A percentile compares a stretch with the other conserved stretches of the same genome.
Conservation (phyloP, 2,888 invertebrate species). For the Spodoptera exigua region DNA sequence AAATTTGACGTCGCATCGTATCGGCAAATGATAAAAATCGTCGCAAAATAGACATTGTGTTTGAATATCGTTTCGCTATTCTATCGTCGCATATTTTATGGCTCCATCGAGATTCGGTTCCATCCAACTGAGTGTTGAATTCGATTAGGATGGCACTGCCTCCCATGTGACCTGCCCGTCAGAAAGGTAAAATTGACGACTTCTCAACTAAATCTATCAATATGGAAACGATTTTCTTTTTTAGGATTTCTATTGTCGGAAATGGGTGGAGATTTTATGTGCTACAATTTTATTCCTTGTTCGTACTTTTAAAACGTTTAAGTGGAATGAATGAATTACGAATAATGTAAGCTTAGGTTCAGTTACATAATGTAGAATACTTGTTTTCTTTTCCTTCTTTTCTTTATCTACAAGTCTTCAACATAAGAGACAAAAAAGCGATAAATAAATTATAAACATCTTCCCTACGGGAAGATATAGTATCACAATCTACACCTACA, state of each 20-base stretch:
- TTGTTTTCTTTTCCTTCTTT: too few species aligned
- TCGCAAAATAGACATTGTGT: slow-evolving; percentile 13
- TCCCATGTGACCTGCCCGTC: neutral
- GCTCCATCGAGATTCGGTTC: slow-evolving; percentile 1
- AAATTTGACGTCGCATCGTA: too few species aligned
- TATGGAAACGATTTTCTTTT: neutral
- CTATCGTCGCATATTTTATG: slow-evolving; percentile 15
- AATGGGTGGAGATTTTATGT: neutral
- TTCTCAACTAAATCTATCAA: slow-evolving; percentile 6
- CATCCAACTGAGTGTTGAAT: slow-evolving; percentile 34
- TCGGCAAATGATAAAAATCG: neutral
- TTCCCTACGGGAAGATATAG: too few species aligned
- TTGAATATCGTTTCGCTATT: slow-evolving; percentile 7
- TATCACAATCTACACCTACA: too few species aligned
- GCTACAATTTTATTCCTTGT: neutral
- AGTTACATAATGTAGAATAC: too few species aligned
- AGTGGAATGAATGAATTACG: too few species aligned
- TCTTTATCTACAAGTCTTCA: too few species aligned
- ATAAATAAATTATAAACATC: too few species aligned
- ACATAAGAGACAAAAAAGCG: too few species aligned
- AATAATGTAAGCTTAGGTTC: too few species aligned
- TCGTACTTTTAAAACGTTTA: too few species aligned
- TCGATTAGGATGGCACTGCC: slow-evolving; percentile 35
- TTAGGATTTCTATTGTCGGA: slow-evolving; percentile 5
- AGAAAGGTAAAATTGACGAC: slow-evolving; percentile 29